These are phyloP conservation scores for Drosophila pseudotalamancana DNA, from an alignment of 2,888 invertebrate genomes.

Conservation along the genomic window DNA sequence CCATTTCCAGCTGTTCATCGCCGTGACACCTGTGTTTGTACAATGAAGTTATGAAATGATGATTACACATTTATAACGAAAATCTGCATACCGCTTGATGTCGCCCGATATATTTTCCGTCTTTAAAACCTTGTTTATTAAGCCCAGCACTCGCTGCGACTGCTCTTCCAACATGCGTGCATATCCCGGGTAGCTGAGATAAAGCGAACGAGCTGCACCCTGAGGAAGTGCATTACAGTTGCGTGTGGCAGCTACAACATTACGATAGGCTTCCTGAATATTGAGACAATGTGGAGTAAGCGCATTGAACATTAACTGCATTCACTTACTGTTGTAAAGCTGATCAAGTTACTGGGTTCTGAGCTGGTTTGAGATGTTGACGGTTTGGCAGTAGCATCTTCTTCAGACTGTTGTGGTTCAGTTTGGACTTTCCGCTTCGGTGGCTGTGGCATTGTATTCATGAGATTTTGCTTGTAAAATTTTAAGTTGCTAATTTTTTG, in stretches of 20 bases:
- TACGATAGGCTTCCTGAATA: slow-evolving; percentile 86
- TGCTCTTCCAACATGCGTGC: slow-evolving; percentile 87
- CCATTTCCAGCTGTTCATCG: slow-evolving; percentile 90
- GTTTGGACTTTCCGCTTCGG: slow-evolving; percentile 33
- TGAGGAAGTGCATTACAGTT: slow-evolving; percentile 89
- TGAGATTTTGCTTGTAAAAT: not conserved
- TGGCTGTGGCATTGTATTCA: slow-evolving; percentile 50
- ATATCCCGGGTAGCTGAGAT: slow-evolving; percentile 91
- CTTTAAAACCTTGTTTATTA: slow-evolving; percentile 86
- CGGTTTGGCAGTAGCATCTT: slow-evolving; percentile 4
- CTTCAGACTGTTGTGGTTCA: slow-evolving; percentile 13
- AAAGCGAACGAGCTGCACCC: slow-evolving; percentile 89
- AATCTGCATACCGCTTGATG: slow-evolving; percentile 75
- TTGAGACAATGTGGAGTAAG: not conserved
- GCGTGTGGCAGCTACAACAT: slow-evolving; percentile 89
- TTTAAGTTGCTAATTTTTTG: not conserved
- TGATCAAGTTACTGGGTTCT: slow-evolving; percentile 42
- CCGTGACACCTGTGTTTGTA: slow-evolving; percentile 84
- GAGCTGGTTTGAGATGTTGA: slow-evolving; percentile 32
- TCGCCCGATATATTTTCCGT: slow-evolving; percentile 86
- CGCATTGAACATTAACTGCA: not conserved
- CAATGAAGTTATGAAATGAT: not conserved
- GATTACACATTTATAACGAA: not conserved
- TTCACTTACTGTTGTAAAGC: slow-evolving; percentile 78
- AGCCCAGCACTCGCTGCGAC: slow-evolving; percentile 87